A percentile compares a stretch with the other conserved stretches of the same genome.
phyloP scores from a whole-genome alignment of 2,113 vertebrate genomes.

The Oncorhynchus keta region DNA sequence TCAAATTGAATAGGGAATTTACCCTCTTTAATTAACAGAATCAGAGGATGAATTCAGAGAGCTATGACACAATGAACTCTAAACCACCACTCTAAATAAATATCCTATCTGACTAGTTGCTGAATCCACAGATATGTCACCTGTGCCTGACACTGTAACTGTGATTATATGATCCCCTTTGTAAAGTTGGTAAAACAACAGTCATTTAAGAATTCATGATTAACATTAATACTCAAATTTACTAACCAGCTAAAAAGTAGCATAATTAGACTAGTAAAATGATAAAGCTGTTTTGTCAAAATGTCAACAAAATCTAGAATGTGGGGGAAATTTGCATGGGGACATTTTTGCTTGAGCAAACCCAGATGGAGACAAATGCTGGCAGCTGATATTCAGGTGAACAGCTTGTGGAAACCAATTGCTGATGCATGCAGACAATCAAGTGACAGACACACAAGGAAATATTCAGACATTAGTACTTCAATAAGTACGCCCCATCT shows the following conservation, averaged over 20 bases:
- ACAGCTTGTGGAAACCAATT: constrained; percentile 68
- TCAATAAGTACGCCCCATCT: constrained; percentile 13
- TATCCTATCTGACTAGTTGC: constrained; percentile 28
- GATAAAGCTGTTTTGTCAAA: neutral
- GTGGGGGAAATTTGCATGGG: constrained; percentile 4
- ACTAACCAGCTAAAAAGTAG: neutral
- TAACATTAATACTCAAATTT: neutral
- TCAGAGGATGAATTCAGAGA: constrained; percentile 56
- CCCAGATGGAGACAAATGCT: constrained; percentile 38
- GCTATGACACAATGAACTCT: constrained; percentile 40
- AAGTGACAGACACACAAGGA: constrained; percentile 22
- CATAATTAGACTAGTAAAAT: neutral
- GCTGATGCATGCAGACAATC: constrained; percentile 62
- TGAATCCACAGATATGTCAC: constrained; percentile 60
- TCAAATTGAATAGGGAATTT: constrained; percentile 67
- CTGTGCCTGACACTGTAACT: constrained; percentile 52
- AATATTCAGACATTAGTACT: neutral
- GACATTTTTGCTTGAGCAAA: constrained; percentile 31
- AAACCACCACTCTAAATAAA: neutral
- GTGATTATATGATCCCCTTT: neutral
- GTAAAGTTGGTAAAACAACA: neutral
- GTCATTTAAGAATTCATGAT: constrained; percentile 7
- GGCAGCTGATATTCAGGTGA: constrained; percentile 68
- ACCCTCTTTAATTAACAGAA: constrained; percentile 59
- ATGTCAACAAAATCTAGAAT: constrained; percentile 29